Base-by-base conservation (phyloP, 2,888 invertebrate species). In the Sphaeridia pumilis region DNA sequence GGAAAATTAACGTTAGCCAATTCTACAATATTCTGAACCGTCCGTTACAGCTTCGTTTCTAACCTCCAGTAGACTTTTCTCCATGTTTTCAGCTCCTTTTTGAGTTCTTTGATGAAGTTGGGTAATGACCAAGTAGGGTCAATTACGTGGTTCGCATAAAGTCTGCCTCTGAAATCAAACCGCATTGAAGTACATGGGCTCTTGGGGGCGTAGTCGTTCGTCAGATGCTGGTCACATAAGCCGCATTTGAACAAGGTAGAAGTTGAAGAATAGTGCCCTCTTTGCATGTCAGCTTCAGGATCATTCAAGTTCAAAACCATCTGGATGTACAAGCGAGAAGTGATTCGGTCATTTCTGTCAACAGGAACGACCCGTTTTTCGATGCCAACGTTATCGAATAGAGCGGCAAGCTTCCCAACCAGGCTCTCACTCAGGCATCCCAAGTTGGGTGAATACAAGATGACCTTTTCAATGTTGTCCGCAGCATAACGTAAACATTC, bases 291-390 rank as follows among this genome's bases (percentile, higher is more conserved):
- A 0, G 86, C 81, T 57, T 80, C 81, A 0, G 81, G 77, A 68
- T 87, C 85, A 4, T 80, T 81, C 4, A 90, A 74, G 0, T 83
- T 81, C 59, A 82, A 73, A 49, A 89, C 85, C 66, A 89, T 74
- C 73, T 88, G 87, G 61, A 84, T 83, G 74, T 83, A 90, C 22
- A 90, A 72, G 1, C 85, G 77, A 1, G 87, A 86, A 66, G 86
- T 85, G 17, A 90, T 81, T 69, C 90, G 87, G 70, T 93, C 93
- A 67, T 86, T 87, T 62, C 84, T 82, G 68, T 94, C 93, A 57
- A 81, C 78, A 36, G 93, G 77, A 34, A 77, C 75, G 3, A 64
- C 61, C 31, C 55, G 44, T 3, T 47, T 49, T 72, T 94, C 93
- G 52, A 92, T 75, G 68, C 93, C 90, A 1, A 79, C 74, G 69